Conservation (phyloP, 2,113 vertebrate species). For the Atractosteus spatula region DNA sequence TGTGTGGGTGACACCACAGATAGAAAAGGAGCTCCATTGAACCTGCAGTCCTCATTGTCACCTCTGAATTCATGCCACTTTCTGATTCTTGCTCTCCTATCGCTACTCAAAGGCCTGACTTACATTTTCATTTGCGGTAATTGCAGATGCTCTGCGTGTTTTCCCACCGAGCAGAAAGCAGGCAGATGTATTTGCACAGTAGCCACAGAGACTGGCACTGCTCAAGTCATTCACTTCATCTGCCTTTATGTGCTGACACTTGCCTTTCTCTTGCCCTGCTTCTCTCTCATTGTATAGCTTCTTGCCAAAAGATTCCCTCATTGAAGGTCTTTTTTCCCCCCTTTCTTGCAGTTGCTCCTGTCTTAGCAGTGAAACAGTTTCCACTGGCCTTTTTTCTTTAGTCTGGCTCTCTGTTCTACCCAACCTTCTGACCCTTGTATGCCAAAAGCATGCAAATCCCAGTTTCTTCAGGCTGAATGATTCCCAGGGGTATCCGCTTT, state of each 20-base stretch:
- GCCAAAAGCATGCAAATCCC: not conserved
- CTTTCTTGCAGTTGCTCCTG: constrained; percentile 1
- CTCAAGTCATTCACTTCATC: constrained; percentile 39
- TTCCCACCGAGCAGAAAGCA: constrained; percentile 41
- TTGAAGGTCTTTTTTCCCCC: constrained; percentile 7
- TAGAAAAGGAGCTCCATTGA: constrained; percentile 17
- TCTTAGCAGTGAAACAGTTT: not conserved
- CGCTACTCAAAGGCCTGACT: constrained; percentile 33
- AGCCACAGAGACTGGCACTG: constrained; percentile 31
- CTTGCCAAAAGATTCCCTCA: constrained; percentile 4
- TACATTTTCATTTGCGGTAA: constrained; percentile 35
- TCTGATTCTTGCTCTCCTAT: constrained; percentile 2
- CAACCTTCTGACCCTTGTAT: not conserved
- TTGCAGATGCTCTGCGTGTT: constrained; percentile 32
- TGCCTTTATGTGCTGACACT: constrained; percentile 28
- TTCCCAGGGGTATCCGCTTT: not conserved
- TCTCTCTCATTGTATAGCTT: not conserved
- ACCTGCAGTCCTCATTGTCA: constrained; percentile 13
- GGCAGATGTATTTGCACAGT: constrained; percentile 34
- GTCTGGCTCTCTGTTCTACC: not conserved
- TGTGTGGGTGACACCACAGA: constrained; percentile 7
- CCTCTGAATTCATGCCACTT: constrained; percentile 1
- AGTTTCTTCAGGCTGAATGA: constrained; percentile 13
- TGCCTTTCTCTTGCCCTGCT: not conserved
- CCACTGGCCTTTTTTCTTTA: not conserved